phyloP scores from a whole-genome alignment of 2,888 invertebrate species.

The Tribolium freemani region DNA sequence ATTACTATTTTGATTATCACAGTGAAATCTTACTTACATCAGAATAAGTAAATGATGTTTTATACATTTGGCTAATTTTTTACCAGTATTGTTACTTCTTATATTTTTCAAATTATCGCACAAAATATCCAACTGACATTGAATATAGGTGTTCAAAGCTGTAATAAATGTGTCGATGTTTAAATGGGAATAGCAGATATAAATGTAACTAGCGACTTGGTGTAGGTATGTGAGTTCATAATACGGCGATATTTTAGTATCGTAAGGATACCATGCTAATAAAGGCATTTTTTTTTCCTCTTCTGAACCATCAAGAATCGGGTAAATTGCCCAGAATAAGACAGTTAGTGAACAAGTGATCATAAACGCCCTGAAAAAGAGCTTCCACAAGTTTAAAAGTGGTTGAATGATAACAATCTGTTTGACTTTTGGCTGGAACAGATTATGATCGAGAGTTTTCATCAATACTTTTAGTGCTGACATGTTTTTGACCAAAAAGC shows the following conservation, averaged over 20 bases:
- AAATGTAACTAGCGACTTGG: background rate
- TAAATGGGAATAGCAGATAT: background rate
- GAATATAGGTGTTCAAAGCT: slow-evolving; percentile 1
- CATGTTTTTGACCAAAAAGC: slow-evolving; percentile 5
- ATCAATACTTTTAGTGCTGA: background rate
- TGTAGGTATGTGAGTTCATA: slow-evolving; percentile 24
- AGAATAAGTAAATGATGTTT: slow-evolving; percentile 9
- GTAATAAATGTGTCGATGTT: slow-evolving; percentile 17
- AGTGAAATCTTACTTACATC: background rate
- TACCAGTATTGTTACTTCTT: background rate
- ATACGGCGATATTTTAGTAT: background rate
- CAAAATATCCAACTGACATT: slow-evolving; percentile 2
- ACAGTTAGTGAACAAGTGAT: slow-evolving; percentile 14
- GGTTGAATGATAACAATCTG: slow-evolving; percentile 27
- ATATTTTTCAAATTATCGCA: slow-evolving; percentile 24
- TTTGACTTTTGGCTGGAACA: slow-evolving; percentile 45
- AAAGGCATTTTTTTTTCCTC: slow-evolving; percentile 20
- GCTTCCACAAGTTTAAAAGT: slow-evolving; percentile 33
- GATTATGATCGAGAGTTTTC: slow-evolving; percentile 15
- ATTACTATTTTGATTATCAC: background rate
- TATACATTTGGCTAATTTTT: slow-evolving; percentile 1
- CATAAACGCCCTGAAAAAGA: slow-evolving; percentile 25
- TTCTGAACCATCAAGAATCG: slow-evolving; percentile 38
- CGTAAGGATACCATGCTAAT: slow-evolving; percentile 16
- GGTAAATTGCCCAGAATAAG: slow-evolving; percentile 28